Conservation (phyloP, 1,140 invertebrate species). For the Amyelois transitella region DNA sequence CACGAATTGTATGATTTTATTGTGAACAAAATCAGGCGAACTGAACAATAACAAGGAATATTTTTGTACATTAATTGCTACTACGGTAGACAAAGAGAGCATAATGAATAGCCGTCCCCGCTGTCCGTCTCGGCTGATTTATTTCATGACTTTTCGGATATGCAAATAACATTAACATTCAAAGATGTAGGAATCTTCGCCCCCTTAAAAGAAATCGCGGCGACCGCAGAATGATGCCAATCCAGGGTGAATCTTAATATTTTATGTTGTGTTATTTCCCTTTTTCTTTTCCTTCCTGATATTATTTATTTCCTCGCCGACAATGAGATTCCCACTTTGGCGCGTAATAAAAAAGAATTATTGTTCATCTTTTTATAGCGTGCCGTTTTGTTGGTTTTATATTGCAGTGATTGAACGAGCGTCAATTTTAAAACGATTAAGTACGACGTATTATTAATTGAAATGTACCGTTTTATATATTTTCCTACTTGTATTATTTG, state of each 20-base stretch:
- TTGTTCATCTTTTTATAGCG: constrained; percentile 71
- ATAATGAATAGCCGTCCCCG: constrained; percentile 63
- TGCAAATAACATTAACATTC: constrained; percentile 73
- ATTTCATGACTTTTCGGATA: constrained; percentile 73
- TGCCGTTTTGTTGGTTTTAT: constrained; percentile 60
- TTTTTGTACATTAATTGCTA: constrained; percentile 57
- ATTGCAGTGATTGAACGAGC: constrained; percentile 57
- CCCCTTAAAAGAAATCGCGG: constrained; percentile 57
- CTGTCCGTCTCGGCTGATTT: constrained; percentile 71
- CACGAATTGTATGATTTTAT: constrained; percentile 7
- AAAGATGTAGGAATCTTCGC: constrained; percentile 62
- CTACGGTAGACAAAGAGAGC: constrained; percentile 54
- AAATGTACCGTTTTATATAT: too few species aligned
- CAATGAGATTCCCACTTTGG: constrained; percentile 73
- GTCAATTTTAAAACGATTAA: constrained; percentile 21
- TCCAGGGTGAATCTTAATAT: constrained; percentile 72
- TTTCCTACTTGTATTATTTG: too few species aligned
- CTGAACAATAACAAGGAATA: constrained; percentile 17
- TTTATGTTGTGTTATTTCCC: constrained; percentile 73
- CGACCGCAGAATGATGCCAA: constrained; percentile 69
- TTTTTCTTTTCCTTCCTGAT: constrained; percentile 68
- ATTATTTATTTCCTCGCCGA: constrained; percentile 70
- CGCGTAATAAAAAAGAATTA: constrained; percentile 73
- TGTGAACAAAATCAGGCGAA: constrained; percentile 13
- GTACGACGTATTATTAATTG: too few species aligned